Evolutionary conservation across 2,888 invertebrate species (phyloP).

Genomic region (Clistopyga incitator): DNA sequence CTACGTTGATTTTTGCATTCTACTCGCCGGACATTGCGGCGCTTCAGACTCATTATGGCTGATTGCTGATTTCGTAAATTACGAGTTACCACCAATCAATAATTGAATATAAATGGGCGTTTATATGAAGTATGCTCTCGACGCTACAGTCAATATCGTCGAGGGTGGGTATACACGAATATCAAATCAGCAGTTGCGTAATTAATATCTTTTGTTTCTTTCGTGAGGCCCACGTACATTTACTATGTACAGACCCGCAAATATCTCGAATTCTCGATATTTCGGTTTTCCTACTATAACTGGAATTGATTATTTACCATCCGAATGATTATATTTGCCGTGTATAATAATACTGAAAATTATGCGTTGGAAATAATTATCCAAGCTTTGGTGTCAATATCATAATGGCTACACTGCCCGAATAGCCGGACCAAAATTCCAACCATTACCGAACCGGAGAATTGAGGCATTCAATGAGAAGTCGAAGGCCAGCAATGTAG

Average conservation of each 20-base stretch:
- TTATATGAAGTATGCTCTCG: not conserved
- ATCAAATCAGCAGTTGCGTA: not conserved
- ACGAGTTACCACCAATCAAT: not conserved
- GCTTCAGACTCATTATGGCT: conserved; percentile 30
- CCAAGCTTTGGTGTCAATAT: conserved; percentile 1
- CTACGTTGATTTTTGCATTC: conserved; percentile 33
- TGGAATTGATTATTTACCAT: conserved; percentile 33
- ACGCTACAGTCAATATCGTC: not conserved
- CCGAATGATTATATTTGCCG: conserved; percentile 8
- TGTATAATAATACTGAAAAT: conserved; percentile 15
- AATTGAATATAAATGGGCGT: conserved; percentile 27
- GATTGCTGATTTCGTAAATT: conserved; percentile 38
- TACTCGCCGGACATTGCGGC: not conserved
- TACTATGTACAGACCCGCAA: too few relatives aligned
- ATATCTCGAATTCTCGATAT: conserved; percentile 1
- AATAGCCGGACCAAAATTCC: conserved; percentile 20
- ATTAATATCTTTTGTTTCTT: not conserved
- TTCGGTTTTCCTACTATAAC: not conserved
- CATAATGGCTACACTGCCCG: conserved; percentile 1
- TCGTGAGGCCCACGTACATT: not conserved
- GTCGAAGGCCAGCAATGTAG: conserved; percentile 12
- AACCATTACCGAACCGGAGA: not conserved
- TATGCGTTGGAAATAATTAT: conserved; percentile 12
- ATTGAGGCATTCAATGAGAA: conserved; percentile 20
- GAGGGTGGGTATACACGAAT: not conserved